Evolutionary conservation across 2,888 invertebrate species (phyloP), one percentile per base, ranked within the genome.

Genomic region (Mesoligia furuncula): DNA sequence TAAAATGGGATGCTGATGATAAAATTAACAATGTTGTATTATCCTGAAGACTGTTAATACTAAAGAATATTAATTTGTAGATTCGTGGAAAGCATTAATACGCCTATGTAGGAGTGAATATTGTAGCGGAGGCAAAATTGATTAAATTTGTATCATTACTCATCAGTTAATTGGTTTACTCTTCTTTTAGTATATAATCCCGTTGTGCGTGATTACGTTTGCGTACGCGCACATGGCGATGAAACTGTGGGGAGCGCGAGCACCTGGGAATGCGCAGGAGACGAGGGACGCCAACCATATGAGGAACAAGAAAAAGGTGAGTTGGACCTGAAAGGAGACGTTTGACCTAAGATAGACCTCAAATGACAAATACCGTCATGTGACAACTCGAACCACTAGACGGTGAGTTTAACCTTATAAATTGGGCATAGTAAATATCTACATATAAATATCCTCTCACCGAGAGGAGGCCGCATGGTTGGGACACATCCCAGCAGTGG

Each of bases 161-260:
- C n/a, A 57, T 62, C 36, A 59, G 3, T 36, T 57, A 1, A 36
- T 61, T 74, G 74, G 51, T 79, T 85, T 75, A 81, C 77, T 84
- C 87, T 85, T 76, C 73, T 89, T 91, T 69, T 96, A 98, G 96
- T 99, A 99, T 92, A 96, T 99, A 86, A 97, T 98, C 66, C 99
- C 99, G 0, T 96, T 99, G 85, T 97, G 97, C 87, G 98, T 99
- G 86, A 98, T 99, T 90, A 98, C 98, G 73, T 98, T 97, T 91
- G 98, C 98, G 24, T 99, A 99, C 93, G 97, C 97, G 66, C 97
- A 98, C 90, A 98, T 99, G 97, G 98, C 98, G 0, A 97, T 98
- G 89, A 97, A 98, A 87, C 96, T 99, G 51, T 98, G 98, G 98
- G 98, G 98, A 6, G 98, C 98, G 7, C 97, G 97, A 68, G 98